These are phyloP conservation scores for Rhagium mordax DNA, from an alignment of 2,888 invertebrate species.

Conservation along the genomic window DNA sequence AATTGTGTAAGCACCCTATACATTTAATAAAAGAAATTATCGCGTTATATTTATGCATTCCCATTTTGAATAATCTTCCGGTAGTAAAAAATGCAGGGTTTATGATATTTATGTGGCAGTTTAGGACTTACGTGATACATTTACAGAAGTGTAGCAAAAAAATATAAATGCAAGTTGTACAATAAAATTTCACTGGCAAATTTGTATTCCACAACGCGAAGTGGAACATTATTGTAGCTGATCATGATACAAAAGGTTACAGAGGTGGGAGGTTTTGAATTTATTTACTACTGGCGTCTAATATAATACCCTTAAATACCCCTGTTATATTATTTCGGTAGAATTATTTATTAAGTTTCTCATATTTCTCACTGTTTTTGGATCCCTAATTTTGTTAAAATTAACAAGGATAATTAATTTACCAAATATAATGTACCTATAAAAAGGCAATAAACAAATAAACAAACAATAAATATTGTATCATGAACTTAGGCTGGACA, in stretches of 20 bases:
- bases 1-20: too few relatives aligned
- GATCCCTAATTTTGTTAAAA: too few relatives aligned
- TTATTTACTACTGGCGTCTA: neutral
- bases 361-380: too few relatives aligned
- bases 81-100: slow-evolving; percentile 18
- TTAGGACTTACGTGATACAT: slow-evolving; percentile 30
- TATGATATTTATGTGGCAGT: slow-evolving; percentile 23
- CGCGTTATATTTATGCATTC: slow-evolving; percentile 1
- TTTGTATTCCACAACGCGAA: slow-evolving; percentile 19
- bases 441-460: neutral
- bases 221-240: slow-evolving; percentile 13
- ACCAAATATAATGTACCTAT: neutral
- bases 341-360: neutral
- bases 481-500: too few relatives aligned
- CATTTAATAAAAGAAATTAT: neutral
- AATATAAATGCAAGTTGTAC: slow-evolving; percentile 16
- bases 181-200: slow-evolving; percentile 23
- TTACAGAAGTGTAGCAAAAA: slow-evolving; percentile 22
- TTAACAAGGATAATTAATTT: too few relatives aligned
- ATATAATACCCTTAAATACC: neutral
- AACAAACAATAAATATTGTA: neutral
- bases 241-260: slow-evolving; percentile 9
- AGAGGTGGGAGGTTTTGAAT: neutral
- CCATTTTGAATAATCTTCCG: slow-evolving; percentile 1
- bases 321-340: neutral